Evolutionary conservation across 2,888 invertebrate species (phyloP).

Genomic region (Epinotia ramella): DNA sequence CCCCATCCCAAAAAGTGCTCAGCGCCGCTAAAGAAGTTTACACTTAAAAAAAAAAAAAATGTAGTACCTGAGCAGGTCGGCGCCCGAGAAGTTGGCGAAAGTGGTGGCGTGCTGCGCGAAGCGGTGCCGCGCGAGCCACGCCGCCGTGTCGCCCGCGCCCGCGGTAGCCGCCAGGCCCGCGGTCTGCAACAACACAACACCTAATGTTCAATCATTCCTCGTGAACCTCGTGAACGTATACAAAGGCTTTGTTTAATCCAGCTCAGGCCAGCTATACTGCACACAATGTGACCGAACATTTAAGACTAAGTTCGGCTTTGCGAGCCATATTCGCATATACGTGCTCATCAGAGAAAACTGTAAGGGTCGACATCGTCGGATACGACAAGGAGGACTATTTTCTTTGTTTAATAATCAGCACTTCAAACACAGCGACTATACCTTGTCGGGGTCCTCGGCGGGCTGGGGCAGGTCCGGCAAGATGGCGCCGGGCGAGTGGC

Average conservation of each 20-base stretch:
- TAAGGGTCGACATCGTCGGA: too few relatives aligned
- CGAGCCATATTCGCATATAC: too few relatives aligned
- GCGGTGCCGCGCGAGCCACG: slow-evolving; percentile 92
- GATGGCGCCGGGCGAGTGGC: slow-evolving; percentile 79
- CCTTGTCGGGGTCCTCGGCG: slow-evolving; percentile 90
- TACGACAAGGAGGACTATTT: too few relatives aligned
- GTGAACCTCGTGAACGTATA: neutral
- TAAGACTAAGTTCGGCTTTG: too few relatives aligned
- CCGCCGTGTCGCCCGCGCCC: slow-evolving; percentile 88
- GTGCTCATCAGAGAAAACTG: too few relatives aligned
- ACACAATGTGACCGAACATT: too few relatives aligned
- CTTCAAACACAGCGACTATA: slow-evolving; percentile 46
- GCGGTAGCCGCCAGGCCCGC: slow-evolving; percentile 88
- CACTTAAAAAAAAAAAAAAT: too few relatives aligned
- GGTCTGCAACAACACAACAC: slow-evolving; percentile 60
- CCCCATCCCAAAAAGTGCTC: too few relatives aligned
- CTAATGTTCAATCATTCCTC: neutral
- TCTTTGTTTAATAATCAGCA: slow-evolving; percentile 1
- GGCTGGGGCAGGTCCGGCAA: slow-evolving; percentile 79
- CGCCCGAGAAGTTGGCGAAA: slow-evolving; percentile 94
- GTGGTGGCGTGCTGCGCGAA: slow-evolving; percentile 91
- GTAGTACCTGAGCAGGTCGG: slow-evolving; percentile 91
- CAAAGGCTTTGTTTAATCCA: neutral
- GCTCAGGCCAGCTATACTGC: too few relatives aligned
- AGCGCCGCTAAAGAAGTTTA: too few relatives aligned